Base-by-base conservation (phyloP, 2,797 vertebrate species). In the Sebastes nivosus region DNA sequence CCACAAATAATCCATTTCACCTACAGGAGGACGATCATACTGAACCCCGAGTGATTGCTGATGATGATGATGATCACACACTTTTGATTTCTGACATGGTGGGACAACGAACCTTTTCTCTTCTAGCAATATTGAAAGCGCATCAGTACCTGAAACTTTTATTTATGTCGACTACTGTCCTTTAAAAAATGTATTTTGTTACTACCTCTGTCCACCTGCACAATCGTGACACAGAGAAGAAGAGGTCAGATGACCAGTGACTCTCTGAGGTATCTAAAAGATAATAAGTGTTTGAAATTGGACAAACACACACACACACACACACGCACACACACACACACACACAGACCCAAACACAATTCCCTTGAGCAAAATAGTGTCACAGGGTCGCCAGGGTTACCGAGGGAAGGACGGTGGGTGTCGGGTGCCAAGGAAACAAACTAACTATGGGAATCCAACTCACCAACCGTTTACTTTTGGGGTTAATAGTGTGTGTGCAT, bases 371-470 rank as follows among this genome's bases (percentile, higher is more conserved):
- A 69, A 46, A 77, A 82, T 27, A 14, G 50, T 81, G 87, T 84
- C 71, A 75, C 71, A 82, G 75, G 85, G 87, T 90, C 74, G 18
- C 66, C 61, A 77, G 67, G 81, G 84, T 87, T 86, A 90, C 85
- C 2, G 69, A 75, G 81, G 82, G 81, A 65, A 73, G 77, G 61
- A 63, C 50, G 22, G 38, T 68, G 85, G 81, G 85, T 87, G 85
- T 88, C 16, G 80, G 91, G 61, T 70, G 68, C 91, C 88, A 75
- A 72, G 89, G 90, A 88, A 87, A 91, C 87, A 85, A 89, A 90
- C 88, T 29, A 79, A 85, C 85, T 72, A 72, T 87, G 84, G 79
- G 89, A 91, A 91, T 79, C 72, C 67, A 60, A 58, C 76, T 88
- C 57, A 72, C 76, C 18, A 61, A 88, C 67, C 64, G 78, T 92